Evolutionary conservation across 2,888 invertebrate genomes (phyloP), one percentile per base, ranked within the genome.

Genomic region (Cantharis rufa): DNA sequence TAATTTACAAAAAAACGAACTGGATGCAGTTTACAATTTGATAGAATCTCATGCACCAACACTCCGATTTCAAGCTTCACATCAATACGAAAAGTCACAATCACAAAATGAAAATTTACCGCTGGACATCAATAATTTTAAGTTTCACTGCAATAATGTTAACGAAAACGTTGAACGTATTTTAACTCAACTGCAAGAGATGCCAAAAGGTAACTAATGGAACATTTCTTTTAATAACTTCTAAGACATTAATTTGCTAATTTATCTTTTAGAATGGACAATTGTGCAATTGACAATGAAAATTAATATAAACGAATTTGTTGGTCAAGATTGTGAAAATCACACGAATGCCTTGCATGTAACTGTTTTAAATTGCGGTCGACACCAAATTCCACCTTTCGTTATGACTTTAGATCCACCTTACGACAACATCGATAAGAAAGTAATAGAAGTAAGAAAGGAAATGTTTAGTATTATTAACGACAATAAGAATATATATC

Each of bases 231-330:
- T 13, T 32, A 1, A 3, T 13, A 32, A 32, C 32, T 13, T 32
- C 13, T 0, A 32, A 4, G 32, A 32, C 13, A 13, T 32, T 32
- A 11, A 32, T 32, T 4, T 32, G 13, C 13, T 11, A 32, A 32
- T 81, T 77, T n/a, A n/a, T n/a, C 7, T 2, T n/a, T 88, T 86
- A 92, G 92, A 92, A 87, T 92, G 92, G 92, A 91, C 91, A 0
- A 81, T 92, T 71, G 84, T 92, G 71, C 92, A 92, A 82, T 78
- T 92, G 76, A 91, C 91, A 9, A 89, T 90, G 0, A 79, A 83
- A 10, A n/a, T 48, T 2, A n/a, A 48, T 48, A 48, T 48, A n/a
- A 48, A 48, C 2, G 48, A 48, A n/a, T 48, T 13, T n/a, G 1
- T 9, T 7, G n/a, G 9, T 1, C 48, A 1, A n/a, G n/a, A 48